Evolutionary conservation across 2,888 invertebrate species (phyloP).

Genomic region (Drosophila mimetica): DNA sequence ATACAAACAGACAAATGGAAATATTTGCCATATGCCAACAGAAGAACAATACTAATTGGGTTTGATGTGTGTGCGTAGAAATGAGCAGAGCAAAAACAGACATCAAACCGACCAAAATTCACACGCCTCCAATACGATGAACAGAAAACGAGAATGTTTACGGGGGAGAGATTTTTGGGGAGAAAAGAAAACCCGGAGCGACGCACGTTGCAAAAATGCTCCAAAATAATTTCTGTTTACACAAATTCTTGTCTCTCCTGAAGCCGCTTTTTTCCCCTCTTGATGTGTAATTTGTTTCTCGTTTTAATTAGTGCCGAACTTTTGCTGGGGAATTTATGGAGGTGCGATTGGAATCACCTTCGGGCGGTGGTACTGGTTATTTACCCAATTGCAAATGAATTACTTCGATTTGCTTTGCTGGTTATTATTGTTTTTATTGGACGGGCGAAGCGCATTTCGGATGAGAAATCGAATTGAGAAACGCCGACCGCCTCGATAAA

Average conservation of each 20-base stretch:
- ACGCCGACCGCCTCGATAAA: slow-evolving; percentile 13
- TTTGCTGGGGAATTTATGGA: slow-evolving; percentile 18
- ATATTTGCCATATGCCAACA: slow-evolving; percentile 42
- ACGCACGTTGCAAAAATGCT: slow-evolving; percentile 22
- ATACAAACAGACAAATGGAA: slow-evolving; percentile 33
- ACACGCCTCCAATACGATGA: slow-evolving; percentile 30
- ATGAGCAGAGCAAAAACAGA: slow-evolving; percentile 24
- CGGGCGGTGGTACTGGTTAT: slow-evolving; percentile 28
- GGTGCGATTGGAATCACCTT: slow-evolving; percentile 39
- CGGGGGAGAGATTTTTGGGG: background rate
- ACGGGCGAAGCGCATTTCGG: slow-evolving; percentile 2
- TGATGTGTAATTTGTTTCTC: slow-evolving; percentile 30
- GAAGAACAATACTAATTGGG: slow-evolving; percentile 44
- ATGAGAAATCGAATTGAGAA: slow-evolving; percentile 14
- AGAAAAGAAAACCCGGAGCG: slow-evolving; percentile 6
- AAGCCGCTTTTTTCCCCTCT: background rate
- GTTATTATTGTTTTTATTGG: slow-evolving; percentile 24
- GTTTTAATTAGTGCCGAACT: slow-evolving; percentile 33
- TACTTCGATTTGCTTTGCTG: slow-evolving; percentile 25
- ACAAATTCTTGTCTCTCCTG: slow-evolving; percentile 9
- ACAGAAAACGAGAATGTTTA: slow-evolving; percentile 5
- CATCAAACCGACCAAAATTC: slow-evolving; percentile 32
- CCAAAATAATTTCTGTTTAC: slow-evolving; percentile 29
- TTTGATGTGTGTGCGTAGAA: slow-evolving; percentile 22
- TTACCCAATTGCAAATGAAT: slow-evolving; percentile 43